Conservation (phyloP, 2,797 vertebrate species). For the Harpagifer antarcticus region DNA sequence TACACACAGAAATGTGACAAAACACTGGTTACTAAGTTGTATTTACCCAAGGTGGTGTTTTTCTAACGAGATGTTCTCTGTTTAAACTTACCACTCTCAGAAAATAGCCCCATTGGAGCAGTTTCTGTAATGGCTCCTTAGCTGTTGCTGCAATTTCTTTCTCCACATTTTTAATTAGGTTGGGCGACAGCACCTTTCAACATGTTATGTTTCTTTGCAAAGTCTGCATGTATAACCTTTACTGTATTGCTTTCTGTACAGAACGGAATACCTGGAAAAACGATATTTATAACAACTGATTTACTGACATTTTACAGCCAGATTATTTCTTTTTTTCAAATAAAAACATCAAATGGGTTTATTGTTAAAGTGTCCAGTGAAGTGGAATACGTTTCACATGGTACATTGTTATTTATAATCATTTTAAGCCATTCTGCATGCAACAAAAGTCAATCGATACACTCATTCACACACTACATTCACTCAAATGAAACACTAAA, state of each 20-base stretch:
- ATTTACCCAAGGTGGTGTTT: background rate
- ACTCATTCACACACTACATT: conserved; percentile 8
- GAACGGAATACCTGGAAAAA: conserved; percentile 6
- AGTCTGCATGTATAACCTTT: conserved; percentile 3
- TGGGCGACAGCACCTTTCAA: background rate
- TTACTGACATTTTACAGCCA: no score
- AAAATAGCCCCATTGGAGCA: background rate
- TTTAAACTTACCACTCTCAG: background rate
- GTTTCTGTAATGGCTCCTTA: background rate
- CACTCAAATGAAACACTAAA: conserved; percentile 6
- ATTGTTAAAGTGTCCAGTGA: conserved; percentile 17
- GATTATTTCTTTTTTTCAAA: conserved; percentile 9
- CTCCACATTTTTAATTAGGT: background rate
- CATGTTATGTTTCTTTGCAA: conserved; percentile 10
- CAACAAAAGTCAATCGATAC: conserved; percentile 21
- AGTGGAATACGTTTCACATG: conserved; percentile 17
- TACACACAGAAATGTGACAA: background rate
- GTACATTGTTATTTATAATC: conserved; percentile 20
- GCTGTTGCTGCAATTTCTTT: background rate
- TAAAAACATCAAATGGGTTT: conserved; percentile 25
- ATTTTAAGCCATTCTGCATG: conserved; percentile 15
- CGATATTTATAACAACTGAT: no score
- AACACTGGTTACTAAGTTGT: background rate
- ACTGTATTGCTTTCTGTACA: conserved; percentile 15
- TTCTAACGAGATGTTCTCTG: background rate